Evolutionary conservation across 2,113 vertebrate species (phyloP).

Genomic region (Colossoma macropomum): DNA sequence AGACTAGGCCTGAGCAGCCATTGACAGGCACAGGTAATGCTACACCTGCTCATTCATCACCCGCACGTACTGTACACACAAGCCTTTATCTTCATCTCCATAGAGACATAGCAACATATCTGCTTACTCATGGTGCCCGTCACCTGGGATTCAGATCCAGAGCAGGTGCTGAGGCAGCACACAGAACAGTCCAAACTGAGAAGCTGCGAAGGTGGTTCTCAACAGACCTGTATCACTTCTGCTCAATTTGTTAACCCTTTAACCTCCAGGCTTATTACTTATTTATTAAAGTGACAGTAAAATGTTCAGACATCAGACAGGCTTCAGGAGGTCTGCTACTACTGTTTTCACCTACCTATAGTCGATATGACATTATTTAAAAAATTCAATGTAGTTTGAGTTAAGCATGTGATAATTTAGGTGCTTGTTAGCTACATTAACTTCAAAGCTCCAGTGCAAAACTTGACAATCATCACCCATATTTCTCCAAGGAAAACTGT

Average conservation of each 20-base stretch:
- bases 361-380: too few relatives aligned
- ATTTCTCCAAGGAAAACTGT: too few relatives aligned
- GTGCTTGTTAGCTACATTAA: too few relatives aligned
- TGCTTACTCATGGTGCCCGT: conserved; percentile 18
- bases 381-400: too few relatives aligned
- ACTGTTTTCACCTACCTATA: too few relatives aligned
- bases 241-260: not conserved
- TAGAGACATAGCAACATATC: conserved; percentile 48
- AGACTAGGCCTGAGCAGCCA: conserved; percentile 25
- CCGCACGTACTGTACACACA: conserved; percentile 63
- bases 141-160: not conserved
- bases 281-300: too few relatives aligned
- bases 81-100: conserved; percentile 79
- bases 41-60: conserved; percentile 53
- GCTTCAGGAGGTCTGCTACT: too few relatives aligned
- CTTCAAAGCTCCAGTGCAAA: too few relatives aligned
- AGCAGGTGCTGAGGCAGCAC: conserved; percentile 7
- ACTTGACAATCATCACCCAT: too few relatives aligned
- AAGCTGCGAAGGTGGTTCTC: not conserved
- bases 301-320: too few relatives aligned
- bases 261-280: too few relatives aligned
- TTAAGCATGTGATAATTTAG: too few relatives aligned
- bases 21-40: conserved; percentile 53
- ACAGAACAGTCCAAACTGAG: not conserved
- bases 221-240: not conserved